A percentile compares a stretch with the other conserved stretches of the same genome.
These are phyloP conservation scores for Tetrax tetrax DNA, from an alignment of 2,113 vertebrate genomes.

Conservation along the genomic window DNA sequence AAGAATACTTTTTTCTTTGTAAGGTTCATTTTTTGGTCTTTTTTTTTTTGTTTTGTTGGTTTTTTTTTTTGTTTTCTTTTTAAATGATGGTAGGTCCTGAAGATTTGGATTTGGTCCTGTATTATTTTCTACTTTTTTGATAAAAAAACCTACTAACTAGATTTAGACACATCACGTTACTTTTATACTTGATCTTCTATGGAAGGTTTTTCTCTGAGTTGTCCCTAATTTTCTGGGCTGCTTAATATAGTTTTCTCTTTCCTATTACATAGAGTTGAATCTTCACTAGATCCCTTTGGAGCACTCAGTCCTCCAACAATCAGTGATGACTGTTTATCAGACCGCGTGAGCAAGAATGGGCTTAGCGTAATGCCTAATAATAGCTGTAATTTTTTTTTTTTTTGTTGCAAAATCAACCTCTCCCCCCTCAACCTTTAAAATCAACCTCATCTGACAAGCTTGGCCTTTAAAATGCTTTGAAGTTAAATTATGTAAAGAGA, in stretches of 20 bases:
- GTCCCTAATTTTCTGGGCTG: background rate
- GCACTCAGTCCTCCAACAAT: background rate
- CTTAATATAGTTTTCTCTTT: background rate
- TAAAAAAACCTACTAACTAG: too few species aligned
- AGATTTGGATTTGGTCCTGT: background rate
- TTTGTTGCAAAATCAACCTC: background rate
- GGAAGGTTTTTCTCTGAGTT: background rate
- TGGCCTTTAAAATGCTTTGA: conserved; percentile 26
- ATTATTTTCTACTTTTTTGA: background rate
- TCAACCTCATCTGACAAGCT: background rate
- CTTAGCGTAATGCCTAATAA: background rate
- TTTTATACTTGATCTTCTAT: background rate
- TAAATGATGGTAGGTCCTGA: background rate
- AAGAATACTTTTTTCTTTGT: background rate
- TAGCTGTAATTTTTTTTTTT: background rate
- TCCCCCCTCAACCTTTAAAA: background rate
- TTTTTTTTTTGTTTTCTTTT: background rate
- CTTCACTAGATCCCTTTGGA: background rate
- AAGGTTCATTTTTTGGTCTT: background rate
- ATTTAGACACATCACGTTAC: background rate
- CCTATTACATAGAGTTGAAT: background rate
- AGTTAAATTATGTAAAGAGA: conserved; percentile 13
- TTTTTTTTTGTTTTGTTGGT: background rate
- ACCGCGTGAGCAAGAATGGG: background rate
- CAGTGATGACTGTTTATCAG: background rate